These are phyloP conservation scores for Phymorhynchus buccinoides DNA, from an alignment of 1,140 invertebrate genomes.

Conservation along the genomic window DNA sequence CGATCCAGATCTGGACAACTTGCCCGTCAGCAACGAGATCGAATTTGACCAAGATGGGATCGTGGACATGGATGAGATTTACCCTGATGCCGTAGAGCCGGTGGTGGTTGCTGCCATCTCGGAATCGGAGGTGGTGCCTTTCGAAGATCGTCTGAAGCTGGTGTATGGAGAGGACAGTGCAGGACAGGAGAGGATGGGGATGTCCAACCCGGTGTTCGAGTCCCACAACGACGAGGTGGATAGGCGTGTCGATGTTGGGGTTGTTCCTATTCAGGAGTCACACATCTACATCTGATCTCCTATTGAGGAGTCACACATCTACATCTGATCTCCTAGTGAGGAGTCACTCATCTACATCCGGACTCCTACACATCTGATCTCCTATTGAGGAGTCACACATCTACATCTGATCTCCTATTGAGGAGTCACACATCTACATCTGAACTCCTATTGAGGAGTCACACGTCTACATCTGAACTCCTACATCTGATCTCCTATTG, in stretches of 20 bases:
- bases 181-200: slow-evolving; percentile 17
- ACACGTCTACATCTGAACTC: too few relatives aligned
- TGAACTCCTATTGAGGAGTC: too few relatives aligned
- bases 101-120: background rate
- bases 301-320: too few relatives aligned
- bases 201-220: slow-evolving; percentile 16
- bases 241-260: background rate
- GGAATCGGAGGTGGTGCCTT: slow-evolving; percentile 5
- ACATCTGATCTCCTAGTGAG: too few relatives aligned
- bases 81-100: background rate
- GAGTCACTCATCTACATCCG: too few relatives aligned
- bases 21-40: background rate
- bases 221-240: background rate
- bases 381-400: too few relatives aligned
- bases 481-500: too few relatives aligned
- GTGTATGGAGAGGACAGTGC: background rate
- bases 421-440: too few relatives aligned
- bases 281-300: slow-evolving; percentile 1
- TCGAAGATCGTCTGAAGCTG: background rate
- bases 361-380: too few relatives aligned
- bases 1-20: background rate
- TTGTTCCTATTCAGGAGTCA: background rate
- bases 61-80: background rate
- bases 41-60: background rate
- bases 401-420: too few relatives aligned